Percentiles rank a stretch among this genome's conserved stretches.
phyloP scores from a whole-genome alignment of 2,797 vertebrate species.

The Prionace glauca region DNA sequence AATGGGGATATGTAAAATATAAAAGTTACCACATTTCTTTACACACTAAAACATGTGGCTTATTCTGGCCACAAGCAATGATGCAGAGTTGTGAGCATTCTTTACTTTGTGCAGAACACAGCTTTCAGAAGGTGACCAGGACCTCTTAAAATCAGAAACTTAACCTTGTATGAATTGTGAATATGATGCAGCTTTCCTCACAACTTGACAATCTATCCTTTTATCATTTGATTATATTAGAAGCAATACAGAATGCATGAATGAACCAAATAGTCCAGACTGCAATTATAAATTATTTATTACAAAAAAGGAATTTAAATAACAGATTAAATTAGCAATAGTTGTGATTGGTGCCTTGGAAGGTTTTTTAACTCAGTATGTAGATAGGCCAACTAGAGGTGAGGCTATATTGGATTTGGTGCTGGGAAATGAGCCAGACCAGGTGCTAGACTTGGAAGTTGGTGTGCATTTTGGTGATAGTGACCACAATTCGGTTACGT shows the following conservation, averaged over 20 bases:
- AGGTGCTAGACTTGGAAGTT: too few species aligned
- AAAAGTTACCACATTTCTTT: too few species aligned
- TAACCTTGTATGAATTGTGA: background rate
- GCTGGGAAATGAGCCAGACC: too few species aligned
- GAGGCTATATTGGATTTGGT: too few species aligned
- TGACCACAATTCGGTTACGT: too few species aligned
- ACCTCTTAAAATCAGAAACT: background rate
- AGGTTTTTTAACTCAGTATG: too few species aligned
- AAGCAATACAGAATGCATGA: background rate
- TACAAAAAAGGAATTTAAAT: background rate
- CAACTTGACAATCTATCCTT: background rate
- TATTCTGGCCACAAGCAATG: background rate
- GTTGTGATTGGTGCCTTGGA: background rate
- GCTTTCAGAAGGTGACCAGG: background rate
- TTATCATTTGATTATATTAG: background rate
- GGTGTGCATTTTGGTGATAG: too few species aligned
- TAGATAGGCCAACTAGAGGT: too few species aligned
- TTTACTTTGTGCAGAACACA: background rate
- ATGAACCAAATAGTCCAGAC: background rate
- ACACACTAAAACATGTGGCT: background rate
- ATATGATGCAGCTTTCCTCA: background rate
- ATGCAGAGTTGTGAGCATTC: background rate
- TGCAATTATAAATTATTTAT: background rate
- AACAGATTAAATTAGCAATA: background rate
- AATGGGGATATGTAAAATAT: background rate